Conservation (phyloP, 1,140 invertebrate genomes). For the Hycleus cichorii region DNA sequence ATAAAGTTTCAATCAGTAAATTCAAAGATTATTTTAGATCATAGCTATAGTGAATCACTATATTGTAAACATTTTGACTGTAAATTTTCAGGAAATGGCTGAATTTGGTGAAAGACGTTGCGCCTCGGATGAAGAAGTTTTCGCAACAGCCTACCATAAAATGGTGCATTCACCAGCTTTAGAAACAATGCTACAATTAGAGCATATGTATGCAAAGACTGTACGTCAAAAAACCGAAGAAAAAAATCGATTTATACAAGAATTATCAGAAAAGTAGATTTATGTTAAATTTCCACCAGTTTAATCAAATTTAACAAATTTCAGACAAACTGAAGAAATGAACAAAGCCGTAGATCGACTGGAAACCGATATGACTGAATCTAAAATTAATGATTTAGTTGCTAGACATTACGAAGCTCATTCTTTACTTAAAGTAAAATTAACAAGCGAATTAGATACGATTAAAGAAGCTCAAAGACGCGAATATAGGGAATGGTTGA, state of each 20-base stretch:
- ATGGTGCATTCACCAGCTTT: constrained; percentile 76
- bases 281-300: no score
- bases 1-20: no score
- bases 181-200: constrained; percentile 70
- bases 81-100: constrained; percentile 40
- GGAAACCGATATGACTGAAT: constrained; percentile 60
- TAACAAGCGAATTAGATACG: constrained; percentile 65
- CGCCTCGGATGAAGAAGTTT: constrained; percentile 68
- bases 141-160: constrained; percentile 71
- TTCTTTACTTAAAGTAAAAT: constrained; percentile 61
- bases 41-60: no score
- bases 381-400: constrained; percentile 67
- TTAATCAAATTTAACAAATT: no score
- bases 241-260: constrained; percentile 54
- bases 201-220: constrained; percentile 67
- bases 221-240: constrained; percentile 61
- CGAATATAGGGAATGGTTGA: constrained; percentile 78
- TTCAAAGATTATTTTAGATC: no score
- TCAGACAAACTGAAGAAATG: constrained; percentile 64
- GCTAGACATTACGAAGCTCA: constrained; percentile 71
- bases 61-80: constrained; percentile 32
- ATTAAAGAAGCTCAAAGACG: constrained; percentile 68
- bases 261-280: constrained; percentile 45
- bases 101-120: constrained; percentile 62
- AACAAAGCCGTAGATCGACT: constrained; percentile 62